Evolutionary conservation across 2,888 invertebrate genomes (phyloP).

Genomic region (Napeogenes sylphis): DNA sequence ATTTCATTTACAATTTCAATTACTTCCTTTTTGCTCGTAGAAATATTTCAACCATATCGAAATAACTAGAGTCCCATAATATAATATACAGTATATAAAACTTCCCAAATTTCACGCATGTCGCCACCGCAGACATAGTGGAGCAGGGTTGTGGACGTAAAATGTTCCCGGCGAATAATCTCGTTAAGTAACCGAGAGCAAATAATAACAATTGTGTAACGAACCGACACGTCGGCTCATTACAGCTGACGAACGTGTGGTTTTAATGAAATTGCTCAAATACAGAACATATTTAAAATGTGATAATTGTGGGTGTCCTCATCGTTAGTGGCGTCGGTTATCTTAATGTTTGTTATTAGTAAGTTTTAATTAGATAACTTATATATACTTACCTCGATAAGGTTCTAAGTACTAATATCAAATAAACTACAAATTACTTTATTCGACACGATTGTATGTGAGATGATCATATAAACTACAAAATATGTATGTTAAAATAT

Average conservation of each 20-base stretch:
- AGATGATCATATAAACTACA: no score
- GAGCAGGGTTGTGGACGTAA: constrained; percentile 13
- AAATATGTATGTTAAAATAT: no score
- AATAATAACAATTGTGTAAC: constrained; percentile 30
- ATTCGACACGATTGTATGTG: no score
- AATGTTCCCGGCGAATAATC: constrained; percentile 18
- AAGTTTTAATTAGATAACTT: no score
- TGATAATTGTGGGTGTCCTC: background rate
- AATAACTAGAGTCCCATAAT: background rate
- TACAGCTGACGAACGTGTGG: constrained; percentile 12
- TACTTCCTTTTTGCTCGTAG: no score
- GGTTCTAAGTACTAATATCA: no score
- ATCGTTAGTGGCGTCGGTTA: background rate
- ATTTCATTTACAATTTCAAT: no score
- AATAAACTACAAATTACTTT: no score
- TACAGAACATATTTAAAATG: constrained; percentile 5
- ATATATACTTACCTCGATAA: no score
- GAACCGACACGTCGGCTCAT: constrained; percentile 24
- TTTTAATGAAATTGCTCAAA: constrained; percentile 11
- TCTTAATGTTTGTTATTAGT: background rate
- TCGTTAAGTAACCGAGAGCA: constrained; percentile 25
- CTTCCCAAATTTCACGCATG: constrained; percentile 11
- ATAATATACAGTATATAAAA: constrained; percentile 18
- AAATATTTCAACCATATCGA: background rate
- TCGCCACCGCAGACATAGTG: constrained; percentile 11